Evolutionary conservation across 2,888 invertebrate genomes (phyloP), one percentile per base, ranked within the genome.

Genomic region (Aphelenchoides bicaudatus): DNA sequence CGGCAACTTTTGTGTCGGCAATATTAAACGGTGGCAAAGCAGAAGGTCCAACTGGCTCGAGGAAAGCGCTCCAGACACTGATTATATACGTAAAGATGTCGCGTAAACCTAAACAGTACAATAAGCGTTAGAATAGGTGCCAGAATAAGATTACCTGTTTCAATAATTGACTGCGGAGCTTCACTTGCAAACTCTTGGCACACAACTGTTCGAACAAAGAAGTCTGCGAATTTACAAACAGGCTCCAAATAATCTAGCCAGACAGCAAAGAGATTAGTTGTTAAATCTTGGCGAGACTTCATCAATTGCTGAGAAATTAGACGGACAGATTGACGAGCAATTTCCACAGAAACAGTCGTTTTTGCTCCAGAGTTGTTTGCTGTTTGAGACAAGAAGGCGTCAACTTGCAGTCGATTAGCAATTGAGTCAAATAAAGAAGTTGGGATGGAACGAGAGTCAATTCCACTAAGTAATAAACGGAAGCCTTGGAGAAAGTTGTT

Each of bases 11-110:
- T 25, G 63, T 61, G 43, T 73, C 65, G 4, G 69, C 65, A 3
- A 67, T 65, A 30, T 71, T 70, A 59, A 72, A 76, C 13, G 76
- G 75, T 4, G 76, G 68, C 25, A 73, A 62, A 19, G 67, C 62
- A 6, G 54, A 28, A 6, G 71, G 64, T 0, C 61, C 61, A 30
- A 68, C 58, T 0, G 73, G 75, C 6, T 70, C 70, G 30, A 76
- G 60, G 5, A 76, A 64, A 1, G 73, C 73, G 5, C 63, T 65
- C 56, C 66, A 76, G 23, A 74, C 54, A 2, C 63, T 53, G 3
- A 60, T 58, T 6, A 65, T 50, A 2, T 64, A 66, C 3, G 50
- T 56, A 49, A 74, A 74, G 13, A 57, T 38, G 28, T 68, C 66
- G 19, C 64, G 58, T 10, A 74, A 66, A 34, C 10, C n/a, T n/a